Conservation (phyloP, 1,140 invertebrate genomes). For the Zaprionus inermis region DNA sequence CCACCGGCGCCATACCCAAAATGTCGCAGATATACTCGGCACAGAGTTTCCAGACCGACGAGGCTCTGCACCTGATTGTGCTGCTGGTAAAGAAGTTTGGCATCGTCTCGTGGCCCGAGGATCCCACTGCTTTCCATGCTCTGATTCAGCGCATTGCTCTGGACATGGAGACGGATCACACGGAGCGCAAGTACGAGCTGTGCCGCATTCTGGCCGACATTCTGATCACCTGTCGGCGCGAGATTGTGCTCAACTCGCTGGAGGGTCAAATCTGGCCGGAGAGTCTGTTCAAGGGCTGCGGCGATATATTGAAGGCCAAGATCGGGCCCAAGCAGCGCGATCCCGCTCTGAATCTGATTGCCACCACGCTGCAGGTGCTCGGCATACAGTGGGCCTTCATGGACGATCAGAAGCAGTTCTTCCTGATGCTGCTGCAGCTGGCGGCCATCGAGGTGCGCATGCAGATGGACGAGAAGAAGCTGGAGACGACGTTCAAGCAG, state of each 20-base stretch:
- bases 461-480: slow-evolving; percentile 93
- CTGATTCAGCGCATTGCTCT: slow-evolving; percentile 93
- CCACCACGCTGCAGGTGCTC: slow-evolving; percentile 91
- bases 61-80: slow-evolving; percentile 92
- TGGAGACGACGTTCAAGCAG: slow-evolving; percentile 91
- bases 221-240: slow-evolving; percentile 89
- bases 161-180: slow-evolving; percentile 94
- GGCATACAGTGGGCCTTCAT: slow-evolving; percentile 93
- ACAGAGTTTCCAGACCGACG: slow-evolving; percentile 94
- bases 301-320: slow-evolving; percentile 93
- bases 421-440: slow-evolving; percentile 93
- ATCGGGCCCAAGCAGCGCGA: slow-evolving; percentile 94
- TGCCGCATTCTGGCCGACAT: slow-evolving; percentile 90
- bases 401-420: slow-evolving; percentile 92
- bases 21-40: slow-evolving; percentile 93
- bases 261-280: slow-evolving; percentile 90
- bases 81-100: slow-evolving; percentile 89
- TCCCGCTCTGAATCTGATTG: slow-evolving; percentile 92
- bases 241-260: slow-evolving; percentile 86
- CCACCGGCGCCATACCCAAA: slow-evolving; percentile 90
- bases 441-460: slow-evolving; percentile 96
- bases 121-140: slow-evolving; percentile 90
- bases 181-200: slow-evolving; percentile 94
- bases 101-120: slow-evolving; percentile 89
- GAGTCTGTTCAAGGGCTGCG: slow-evolving; percentile 90